Evolutionary conservation across 2,888 invertebrate genomes (phyloP).

Genomic region (Salpingus planirostris): DNA sequence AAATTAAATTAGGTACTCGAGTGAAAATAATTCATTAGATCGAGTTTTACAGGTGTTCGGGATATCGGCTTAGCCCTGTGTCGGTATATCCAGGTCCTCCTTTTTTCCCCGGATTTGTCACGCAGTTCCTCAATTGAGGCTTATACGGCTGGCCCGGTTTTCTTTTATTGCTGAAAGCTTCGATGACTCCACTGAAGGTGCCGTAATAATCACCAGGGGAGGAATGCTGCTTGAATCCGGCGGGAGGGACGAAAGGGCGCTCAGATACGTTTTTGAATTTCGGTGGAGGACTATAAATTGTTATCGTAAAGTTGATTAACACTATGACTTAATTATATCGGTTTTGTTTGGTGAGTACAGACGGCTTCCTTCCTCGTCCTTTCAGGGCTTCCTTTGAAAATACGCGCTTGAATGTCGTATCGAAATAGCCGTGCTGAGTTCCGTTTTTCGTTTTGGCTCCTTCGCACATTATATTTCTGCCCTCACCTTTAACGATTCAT

Average conservation of each 20-base stretch:
- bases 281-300: constrained; percentile 15
- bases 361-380: constrained; percentile 3
- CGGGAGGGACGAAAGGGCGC: constrained; percentile 31
- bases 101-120: constrained; percentile 38
- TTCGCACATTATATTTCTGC: constrained; percentile 31
- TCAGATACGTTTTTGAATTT: constrained; percentile 22
- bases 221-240: constrained; percentile 40
- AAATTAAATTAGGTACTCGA: constrained; percentile 8
- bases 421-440: constrained; percentile 42
- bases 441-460: constrained; percentile 37
- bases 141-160: constrained; percentile 15
- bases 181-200: constrained; percentile 38
- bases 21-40: constrained; percentile 1
- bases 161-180: constrained; percentile 27
- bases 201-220: constrained; percentile 48
- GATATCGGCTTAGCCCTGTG: constrained; percentile 44
- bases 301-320: constrained; percentile 6
- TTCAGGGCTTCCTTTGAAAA: constrained; percentile 7
- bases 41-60: constrained; percentile 29
- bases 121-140: constrained; percentile 20
- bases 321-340: not conserved
- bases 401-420: constrained; percentile 17
- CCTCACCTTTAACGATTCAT: constrained; percentile 18
- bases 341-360: too few relatives aligned
- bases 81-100: constrained; percentile 48